Evolutionary conservation across 2,797 vertebrate species (phyloP).

Genomic region (Acanthurus tractus): DNA sequence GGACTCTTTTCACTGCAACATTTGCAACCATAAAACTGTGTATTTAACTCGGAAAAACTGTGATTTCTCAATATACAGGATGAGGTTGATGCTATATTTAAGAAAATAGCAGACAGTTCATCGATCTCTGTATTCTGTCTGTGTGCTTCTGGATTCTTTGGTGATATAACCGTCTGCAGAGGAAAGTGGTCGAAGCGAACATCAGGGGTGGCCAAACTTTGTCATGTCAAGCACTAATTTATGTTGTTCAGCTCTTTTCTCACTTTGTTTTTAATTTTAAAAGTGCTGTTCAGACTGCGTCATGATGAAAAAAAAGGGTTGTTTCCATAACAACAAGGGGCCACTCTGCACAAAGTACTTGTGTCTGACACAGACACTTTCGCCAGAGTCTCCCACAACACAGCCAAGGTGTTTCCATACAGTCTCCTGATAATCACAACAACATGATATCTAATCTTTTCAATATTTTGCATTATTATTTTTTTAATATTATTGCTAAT

Average conservation of each 20-base stretch:
- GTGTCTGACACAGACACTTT: slow-evolving; percentile 31
- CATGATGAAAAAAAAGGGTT: slow-evolving; percentile 26
- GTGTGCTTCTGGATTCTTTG: background rate
- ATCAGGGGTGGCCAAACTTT: slow-evolving; percentile 9
- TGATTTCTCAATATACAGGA: background rate
- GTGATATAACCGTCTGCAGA: background rate
- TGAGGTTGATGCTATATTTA: background rate
- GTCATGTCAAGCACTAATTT: slow-evolving; percentile 24
- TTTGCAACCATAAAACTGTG: slow-evolving; percentile 5
- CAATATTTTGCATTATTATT: background rate
- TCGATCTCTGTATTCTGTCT: background rate
- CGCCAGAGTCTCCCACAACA: slow-evolving; percentile 7
- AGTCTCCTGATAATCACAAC: slow-evolving; percentile 2
- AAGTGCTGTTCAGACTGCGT: slow-evolving; percentile 1
- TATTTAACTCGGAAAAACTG: background rate
- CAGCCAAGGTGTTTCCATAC: slow-evolving; percentile 16
- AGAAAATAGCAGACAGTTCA: background rate
- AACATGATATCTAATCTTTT: background rate
- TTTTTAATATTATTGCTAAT: background rate
- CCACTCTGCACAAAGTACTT: slow-evolving; percentile 37
- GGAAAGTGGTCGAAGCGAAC: background rate
- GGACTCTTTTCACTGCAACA: slow-evolving; percentile 14
- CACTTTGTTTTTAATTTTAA: background rate
- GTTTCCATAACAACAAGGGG: slow-evolving; percentile 62
- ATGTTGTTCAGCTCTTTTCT: background rate